These are phyloP conservation scores for Nipponacmea schrenckii DNA, from an alignment of 2,888 invertebrate genomes.

Conservation along the genomic window DNA sequence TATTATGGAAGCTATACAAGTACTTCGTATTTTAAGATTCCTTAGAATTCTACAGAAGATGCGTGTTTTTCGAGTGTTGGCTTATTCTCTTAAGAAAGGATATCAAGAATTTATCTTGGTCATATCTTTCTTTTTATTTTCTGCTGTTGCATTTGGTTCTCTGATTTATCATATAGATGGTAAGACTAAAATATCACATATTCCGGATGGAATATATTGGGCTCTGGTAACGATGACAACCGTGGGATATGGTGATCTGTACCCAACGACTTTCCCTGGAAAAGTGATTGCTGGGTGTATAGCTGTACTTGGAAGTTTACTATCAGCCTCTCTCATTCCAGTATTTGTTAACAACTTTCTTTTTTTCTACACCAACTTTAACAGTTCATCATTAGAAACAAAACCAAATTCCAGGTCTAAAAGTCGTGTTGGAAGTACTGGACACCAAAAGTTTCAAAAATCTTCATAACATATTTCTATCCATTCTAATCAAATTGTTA, in stretches of 20 bases:
- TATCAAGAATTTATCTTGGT: neutral
- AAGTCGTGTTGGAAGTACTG: too few relatives aligned
- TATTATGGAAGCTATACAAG: neutral
- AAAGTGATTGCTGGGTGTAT: neutral
- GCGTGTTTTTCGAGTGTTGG: neutral
- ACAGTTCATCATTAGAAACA: neutral
- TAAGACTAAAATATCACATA: neutral
- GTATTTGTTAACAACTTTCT: slow-evolving; percentile 13
- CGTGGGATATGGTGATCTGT: slow-evolving; percentile 14
- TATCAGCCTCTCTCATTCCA: neutral
- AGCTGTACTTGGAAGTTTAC: slow-evolving; percentile 6
- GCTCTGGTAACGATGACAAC: slow-evolving; percentile 13
- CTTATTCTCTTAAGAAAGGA: neutral
- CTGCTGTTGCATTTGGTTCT: neutral
- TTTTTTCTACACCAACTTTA: neutral
- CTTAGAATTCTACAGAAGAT: neutral
- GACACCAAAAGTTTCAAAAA: too few relatives aligned
- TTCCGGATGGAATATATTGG: slow-evolving; percentile 8
- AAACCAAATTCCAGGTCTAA: too few relatives aligned
- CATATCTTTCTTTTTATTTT: neutral
- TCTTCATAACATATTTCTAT: too few relatives aligned
- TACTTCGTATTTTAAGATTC: neutral
- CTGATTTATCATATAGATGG: neutral
- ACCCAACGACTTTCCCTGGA: neutral
- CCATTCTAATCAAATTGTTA: too few relatives aligned